A percentile compares a stretch with the other conserved stretches of the same genome.
phyloP scores from a whole-genome alignment of 2,113 vertebrate genomes.

The Cebidichthys violaceus region DNA sequence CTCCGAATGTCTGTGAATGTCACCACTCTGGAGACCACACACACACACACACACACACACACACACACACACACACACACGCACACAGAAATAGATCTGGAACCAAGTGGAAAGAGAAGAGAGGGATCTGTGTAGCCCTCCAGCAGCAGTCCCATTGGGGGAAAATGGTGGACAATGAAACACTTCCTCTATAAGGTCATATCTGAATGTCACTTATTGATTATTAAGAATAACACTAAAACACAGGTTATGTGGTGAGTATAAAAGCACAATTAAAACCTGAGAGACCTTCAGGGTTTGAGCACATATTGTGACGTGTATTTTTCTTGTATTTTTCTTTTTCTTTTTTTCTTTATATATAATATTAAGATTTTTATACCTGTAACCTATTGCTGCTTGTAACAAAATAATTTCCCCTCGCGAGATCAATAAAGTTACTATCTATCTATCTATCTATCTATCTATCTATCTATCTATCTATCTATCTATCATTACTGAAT shows the following conservation, averaged over 20 bases:
- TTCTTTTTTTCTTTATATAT: no score
- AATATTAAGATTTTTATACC: no score
- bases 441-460: no score
- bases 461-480: no score
- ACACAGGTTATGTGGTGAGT: background rate
- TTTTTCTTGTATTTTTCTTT: no score
- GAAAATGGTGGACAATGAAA: constrained; percentile 29
- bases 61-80: constrained; percentile 25
- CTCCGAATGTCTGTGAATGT: constrained; percentile 70
- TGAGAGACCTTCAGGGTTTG: background rate
- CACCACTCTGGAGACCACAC: constrained; percentile 72
- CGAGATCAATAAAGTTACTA: no score
- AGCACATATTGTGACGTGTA: no score
- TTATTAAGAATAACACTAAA: constrained; percentile 43
- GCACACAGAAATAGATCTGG: constrained; percentile 22
- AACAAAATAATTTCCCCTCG: no score
- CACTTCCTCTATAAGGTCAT: constrained; percentile 63
- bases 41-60: constrained; percentile 7
- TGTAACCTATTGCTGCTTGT: no score
- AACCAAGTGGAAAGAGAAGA: constrained; percentile 19
- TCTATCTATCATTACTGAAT: no score
- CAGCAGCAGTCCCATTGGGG: constrained; percentile 6
- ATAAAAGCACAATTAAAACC: background rate
- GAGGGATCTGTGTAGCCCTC: constrained; percentile 21
- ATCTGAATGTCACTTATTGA: constrained; percentile 63